Evolutionary conservation across 2,888 invertebrate species (phyloP), one percentile per base, ranked within the genome.

Genomic region (Ophion costatus): DNA sequence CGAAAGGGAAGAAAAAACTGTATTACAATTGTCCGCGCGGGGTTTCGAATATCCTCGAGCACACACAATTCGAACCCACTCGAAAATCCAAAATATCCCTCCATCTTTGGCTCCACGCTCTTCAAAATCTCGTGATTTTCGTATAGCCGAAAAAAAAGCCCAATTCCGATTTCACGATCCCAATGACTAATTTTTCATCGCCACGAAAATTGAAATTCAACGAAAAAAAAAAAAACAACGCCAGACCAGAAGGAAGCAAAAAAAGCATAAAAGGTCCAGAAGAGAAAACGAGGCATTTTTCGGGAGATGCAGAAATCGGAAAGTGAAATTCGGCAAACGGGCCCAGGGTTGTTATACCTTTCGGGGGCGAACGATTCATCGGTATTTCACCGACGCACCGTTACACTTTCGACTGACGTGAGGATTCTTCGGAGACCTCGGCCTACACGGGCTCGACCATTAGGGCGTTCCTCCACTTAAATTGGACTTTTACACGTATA

Each of bases 381-480:
- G 14, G 9, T 22, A 38, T 67, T 67, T 24, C 56, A 38, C 9
- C 9, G 38, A 6, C 9, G 20, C 59, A 59, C 73, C 71, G 85
- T 79, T 88, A 84, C 85, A 88, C 88, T 88, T 88, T 88, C 86
- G 75, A 75, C 85, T 82, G 66, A 81, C 38, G 7, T 5, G 6
- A 84, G 88, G 85, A 86, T 83, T 70, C 56, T 45, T 45, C 66
- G 63, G 24, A 51, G 75, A 17, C 51, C 22, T 64, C 33, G 76
- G 51, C 64, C 38, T 64, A 51, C 33, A 63, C 73, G 29, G 51
- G 24, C 69, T 51, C 45, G n/a, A 82, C 75, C 73, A 77, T 71
- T 87, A 84, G 82, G 80, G 82, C 75, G 24, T 89, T 82, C 59
- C 73, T 73, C 22, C 78, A 80, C 88, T 38, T 87, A 83, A 83